These are phyloP conservation scores for Coregonus ussuriensis DNA, from an alignment of 2,797 vertebrate genomes.

Conservation along the genomic window DNA sequence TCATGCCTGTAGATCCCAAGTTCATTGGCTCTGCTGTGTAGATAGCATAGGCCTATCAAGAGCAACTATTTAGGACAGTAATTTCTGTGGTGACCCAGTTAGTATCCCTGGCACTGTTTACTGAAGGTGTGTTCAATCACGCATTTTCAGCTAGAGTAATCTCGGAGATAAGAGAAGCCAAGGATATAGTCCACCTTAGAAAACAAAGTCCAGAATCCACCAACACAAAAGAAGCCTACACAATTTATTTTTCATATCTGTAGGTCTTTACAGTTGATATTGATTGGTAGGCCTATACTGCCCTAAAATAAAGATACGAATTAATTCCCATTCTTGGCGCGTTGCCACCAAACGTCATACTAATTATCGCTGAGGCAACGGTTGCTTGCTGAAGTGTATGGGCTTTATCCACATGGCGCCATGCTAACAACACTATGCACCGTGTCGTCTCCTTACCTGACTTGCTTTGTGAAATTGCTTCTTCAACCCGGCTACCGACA, in stretches of 20 bases:
- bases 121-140: not conserved
- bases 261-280: not conserved
- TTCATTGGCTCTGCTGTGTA: not conserved
- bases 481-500: constrained; percentile 90
- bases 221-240: not conserved
- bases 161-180: not conserved
- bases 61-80: not conserved
- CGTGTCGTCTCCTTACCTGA: constrained; percentile 74
- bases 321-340: not conserved
- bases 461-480: constrained; percentile 94
- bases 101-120: not conserved
- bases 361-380: not conserved
- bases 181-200: not conserved
- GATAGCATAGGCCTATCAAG: not conserved
- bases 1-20: too few species aligned
- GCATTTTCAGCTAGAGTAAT: not conserved
- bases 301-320: not conserved
- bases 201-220: not conserved
- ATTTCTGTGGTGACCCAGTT: not conserved
- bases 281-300: not conserved
- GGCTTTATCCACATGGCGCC: not conserved
- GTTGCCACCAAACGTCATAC: not conserved
- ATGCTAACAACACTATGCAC: not conserved
- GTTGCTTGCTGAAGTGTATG: not conserved
- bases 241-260: not conserved